Percentiles rank a stretch among this genome's conserved stretches.
Conservation (phyloP, 2,113 vertebrate species). For the Zosterops lateralis region DNA sequence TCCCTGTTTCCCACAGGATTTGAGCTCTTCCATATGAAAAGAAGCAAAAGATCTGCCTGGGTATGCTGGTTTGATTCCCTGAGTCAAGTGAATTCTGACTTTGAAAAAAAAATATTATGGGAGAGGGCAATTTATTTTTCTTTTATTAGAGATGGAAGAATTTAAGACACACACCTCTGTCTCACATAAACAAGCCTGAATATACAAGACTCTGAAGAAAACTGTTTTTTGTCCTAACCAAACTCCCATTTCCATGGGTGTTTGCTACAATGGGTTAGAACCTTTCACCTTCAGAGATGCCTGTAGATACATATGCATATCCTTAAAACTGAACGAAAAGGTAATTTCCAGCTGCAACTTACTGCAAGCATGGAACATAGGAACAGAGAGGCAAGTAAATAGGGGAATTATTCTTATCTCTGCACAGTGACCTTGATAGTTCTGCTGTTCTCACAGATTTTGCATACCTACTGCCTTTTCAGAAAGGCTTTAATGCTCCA, state of each 20-base stretch:
- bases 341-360: not conserved
- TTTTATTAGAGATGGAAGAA: not conserved
- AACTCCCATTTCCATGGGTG: not conserved
- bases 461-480: not conserved
- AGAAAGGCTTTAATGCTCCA: not conserved
- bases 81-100: not conserved
- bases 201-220: not conserved
- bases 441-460: not conserved
- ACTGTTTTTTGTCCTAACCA: not conserved
- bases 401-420: not conserved
- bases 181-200: not conserved
- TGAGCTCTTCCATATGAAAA: not conserved
- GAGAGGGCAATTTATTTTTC: not conserved
- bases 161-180: not conserved
- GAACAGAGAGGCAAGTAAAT: not conserved
- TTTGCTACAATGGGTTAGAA: not conserved
- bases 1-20: not conserved
- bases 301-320: not conserved
- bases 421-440: not conserved
- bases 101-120: not conserved
- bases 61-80: not conserved
- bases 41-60: not conserved
- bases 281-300: not conserved
- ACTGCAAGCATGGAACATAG: fast-evolving
- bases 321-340: not conserved